Conservation (phyloP, 2,797 vertebrate species). For the Ispidina picta region DNA sequence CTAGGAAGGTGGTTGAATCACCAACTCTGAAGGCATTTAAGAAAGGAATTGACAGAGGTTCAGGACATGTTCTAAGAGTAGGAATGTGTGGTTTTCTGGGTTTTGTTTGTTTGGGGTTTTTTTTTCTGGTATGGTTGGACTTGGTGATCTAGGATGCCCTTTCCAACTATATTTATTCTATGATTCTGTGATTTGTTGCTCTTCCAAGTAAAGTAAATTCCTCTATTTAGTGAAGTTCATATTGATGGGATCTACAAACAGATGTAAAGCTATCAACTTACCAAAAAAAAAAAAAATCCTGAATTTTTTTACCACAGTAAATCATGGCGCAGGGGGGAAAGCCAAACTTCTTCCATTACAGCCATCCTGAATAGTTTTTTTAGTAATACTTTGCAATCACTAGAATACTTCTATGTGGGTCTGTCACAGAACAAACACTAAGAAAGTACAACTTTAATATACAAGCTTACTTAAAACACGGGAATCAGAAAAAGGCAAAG, state of each 20-base stretch:
- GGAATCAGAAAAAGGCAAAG: neutral
- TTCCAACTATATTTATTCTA: too few species aligned
- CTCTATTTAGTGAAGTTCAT: neutral
- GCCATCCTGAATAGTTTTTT: neutral
- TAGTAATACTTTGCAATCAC: neutral
- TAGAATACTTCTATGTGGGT: fast-evolving
- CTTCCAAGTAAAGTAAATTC: neutral
- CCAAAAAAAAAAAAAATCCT: neutral
- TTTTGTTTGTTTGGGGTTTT: too few species aligned
- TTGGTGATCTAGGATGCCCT: too few species aligned
- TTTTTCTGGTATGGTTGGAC: too few species aligned
- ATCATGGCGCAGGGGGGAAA: neutral
- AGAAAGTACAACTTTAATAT: neutral
- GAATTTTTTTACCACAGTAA: neutral
- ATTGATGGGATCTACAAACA: neutral
- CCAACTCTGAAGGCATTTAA: too few species aligned
- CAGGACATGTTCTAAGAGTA: too few species aligned
- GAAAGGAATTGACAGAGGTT: too few species aligned
- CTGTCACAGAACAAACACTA: neutral
- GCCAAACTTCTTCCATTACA: neutral
- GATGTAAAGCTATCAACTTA: neutral
- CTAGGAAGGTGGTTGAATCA: too few species aligned
- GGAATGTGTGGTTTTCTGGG: too few species aligned
- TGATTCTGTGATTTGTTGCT: neutral
- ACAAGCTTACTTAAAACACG: neutral